These are phyloP conservation scores for Pampusana beccarii DNA, from an alignment of 2,113 vertebrate species.

Conservation along the genomic window DNA sequence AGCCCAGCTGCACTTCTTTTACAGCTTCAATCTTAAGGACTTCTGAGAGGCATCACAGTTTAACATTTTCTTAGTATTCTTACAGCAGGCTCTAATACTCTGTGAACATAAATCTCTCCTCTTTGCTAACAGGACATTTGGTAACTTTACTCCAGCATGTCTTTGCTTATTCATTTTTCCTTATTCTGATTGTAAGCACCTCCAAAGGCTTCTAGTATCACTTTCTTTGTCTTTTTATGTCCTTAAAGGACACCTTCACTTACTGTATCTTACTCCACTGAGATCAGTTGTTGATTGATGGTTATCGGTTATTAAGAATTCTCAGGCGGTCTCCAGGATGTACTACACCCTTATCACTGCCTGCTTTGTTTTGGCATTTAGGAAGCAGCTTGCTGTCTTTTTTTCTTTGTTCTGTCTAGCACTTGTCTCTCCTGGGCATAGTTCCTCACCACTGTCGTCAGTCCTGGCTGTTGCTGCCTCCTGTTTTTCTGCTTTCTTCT, in stretches of 20 bases:
- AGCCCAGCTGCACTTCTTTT: neutral
- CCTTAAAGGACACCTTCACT: neutral
- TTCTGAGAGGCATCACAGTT: neutral
- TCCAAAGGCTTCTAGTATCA: neutral
- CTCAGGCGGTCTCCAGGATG: neutral
- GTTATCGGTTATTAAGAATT: neutral
- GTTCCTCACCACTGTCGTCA: neutral
- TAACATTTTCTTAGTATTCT: neutral
- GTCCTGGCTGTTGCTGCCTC: neutral
- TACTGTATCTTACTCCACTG: neutral
- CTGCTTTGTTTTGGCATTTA: neutral
- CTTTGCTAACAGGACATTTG: neutral
- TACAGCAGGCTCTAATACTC: neutral
- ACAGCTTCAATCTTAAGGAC: neutral
- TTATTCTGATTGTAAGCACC: neutral
- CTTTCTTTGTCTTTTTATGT: neutral
- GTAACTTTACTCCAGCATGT: neutral
- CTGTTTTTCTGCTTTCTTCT: neutral
- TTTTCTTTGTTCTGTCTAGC: neutral
- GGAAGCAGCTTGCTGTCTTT: neutral
- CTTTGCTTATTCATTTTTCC: neutral
- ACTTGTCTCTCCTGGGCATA: neutral
- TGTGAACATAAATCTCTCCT: neutral
- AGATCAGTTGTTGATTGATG: neutral
- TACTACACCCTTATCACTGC: neutral